Percentiles rank a stretch among this genome's conserved stretches.
Evolutionary conservation across 1,140 invertebrate species (phyloP).

Genomic region (Whitmania pigra): DNA sequence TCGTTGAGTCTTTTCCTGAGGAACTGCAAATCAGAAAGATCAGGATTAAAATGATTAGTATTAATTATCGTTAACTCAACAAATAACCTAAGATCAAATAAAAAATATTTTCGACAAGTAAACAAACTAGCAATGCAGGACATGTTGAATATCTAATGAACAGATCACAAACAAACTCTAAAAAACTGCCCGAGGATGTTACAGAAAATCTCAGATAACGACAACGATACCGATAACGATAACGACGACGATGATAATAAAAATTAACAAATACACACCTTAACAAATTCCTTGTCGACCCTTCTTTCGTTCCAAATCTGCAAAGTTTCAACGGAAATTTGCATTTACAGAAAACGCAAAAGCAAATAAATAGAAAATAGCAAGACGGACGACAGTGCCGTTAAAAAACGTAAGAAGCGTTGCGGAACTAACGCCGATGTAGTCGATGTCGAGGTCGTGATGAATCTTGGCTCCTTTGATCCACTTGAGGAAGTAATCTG

Average conservation of each 20-base stretch:
- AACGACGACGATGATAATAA: too few species aligned
- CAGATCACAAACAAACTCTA: not conserved
- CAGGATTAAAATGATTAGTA: not conserved
- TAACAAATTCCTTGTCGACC: constrained; percentile 34
- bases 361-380: too few species aligned
- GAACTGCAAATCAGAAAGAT: not conserved
- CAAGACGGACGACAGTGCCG: too few species aligned
- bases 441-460: constrained; percentile 39
- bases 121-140: not conserved
- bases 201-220: not conserved
- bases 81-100: not conserved
- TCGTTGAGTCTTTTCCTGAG: constrained; percentile 11
- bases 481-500: constrained; percentile 37
- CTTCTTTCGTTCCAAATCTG: constrained; percentile 40
- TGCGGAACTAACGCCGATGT: constrained; percentile 34
- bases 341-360: too few species aligned
- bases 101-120: not conserved
- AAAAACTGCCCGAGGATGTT: not conserved
- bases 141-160: not conserved
- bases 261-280: constrained; percentile 29
- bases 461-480: constrained; percentile 35
- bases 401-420: too few species aligned
- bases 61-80: not conserved
- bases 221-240: too few species aligned
- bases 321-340: not conserved